Evolutionary conservation across 2,888 invertebrate species (phyloP).

Genomic region (Amitus sp.): DNA sequence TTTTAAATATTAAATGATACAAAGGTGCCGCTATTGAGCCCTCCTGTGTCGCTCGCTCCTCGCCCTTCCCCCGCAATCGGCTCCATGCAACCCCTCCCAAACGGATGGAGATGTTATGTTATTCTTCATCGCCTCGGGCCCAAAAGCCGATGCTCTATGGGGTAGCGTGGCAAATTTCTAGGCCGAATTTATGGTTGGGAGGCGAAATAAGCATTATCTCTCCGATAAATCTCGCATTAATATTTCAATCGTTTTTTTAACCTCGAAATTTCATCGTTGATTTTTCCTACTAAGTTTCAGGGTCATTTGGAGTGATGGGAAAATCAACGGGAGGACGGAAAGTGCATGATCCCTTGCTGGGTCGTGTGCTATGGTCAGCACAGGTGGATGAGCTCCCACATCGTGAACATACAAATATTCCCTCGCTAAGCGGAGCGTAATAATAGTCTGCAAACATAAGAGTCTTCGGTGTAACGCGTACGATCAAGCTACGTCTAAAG

Average conservation of each 20-base stretch:
- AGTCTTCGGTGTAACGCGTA: constrained; percentile 30
- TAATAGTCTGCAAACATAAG: constrained; percentile 37
- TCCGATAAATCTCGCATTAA: constrained; percentile 27
- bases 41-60: constrained; percentile 28
- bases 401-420: constrained; percentile 34
- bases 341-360: not conserved
- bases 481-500: constrained; percentile 28
- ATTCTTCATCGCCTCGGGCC: constrained; percentile 25
- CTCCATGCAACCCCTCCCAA: constrained; percentile 18
- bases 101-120: constrained; percentile 30
- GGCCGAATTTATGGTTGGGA: constrained; percentile 15
- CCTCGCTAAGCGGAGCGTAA: constrained; percentile 31
- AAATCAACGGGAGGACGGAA: not conserved
- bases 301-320: not conserved
- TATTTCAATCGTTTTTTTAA: constrained; percentile 10
- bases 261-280: not conserved
- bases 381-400: constrained; percentile 41
- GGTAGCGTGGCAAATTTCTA: constrained; percentile 22
- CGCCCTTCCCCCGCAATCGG: constrained; percentile 15
- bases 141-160: constrained; percentile 1
- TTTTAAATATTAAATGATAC: constrained; percentile 66
- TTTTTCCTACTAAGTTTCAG: not conserved
- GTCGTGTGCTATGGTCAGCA: constrained; percentile 6
- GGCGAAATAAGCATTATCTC: constrained; percentile 24
- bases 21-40: constrained; percentile 57